Conservation (phyloP, 2,113 vertebrate species). For the Coregonus clupeaformis region DNA sequence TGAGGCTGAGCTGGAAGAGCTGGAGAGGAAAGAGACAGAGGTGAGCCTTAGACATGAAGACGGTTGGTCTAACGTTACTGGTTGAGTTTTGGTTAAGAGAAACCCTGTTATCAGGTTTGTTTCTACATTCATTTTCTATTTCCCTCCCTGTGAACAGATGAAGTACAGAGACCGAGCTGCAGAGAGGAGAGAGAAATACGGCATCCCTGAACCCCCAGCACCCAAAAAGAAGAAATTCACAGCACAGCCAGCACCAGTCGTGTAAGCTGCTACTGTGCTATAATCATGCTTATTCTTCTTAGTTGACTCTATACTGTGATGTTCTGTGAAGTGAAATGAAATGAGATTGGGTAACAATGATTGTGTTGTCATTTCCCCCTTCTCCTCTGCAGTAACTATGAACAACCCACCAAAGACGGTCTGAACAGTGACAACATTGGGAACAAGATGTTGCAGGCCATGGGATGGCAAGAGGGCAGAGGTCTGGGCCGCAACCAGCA, state of each 20-base stretch:
- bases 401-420: slow-evolving; percentile 97
- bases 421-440: slow-evolving; percentile 97
- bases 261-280: slow-evolving; percentile 74
- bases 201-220: slow-evolving; percentile 93
- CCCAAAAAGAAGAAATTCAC: slow-evolving; percentile 96
- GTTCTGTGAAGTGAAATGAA: neutral
- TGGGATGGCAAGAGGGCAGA: slow-evolving; percentile 98
- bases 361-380: neutral
- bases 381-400: slow-evolving; percentile 83
- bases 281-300: neutral
- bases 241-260: slow-evolving; percentile 74
- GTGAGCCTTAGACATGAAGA: slow-evolving; percentile 57
- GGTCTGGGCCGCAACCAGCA: slow-evolving; percentile 96
- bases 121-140: neutral
- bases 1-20: slow-evolving; percentile 91
- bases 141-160: slow-evolving; percentile 70
- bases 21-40: slow-evolving; percentile 95
- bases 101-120: neutral
- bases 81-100: neutral
- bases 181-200: slow-evolving; percentile 95
- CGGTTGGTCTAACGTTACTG: neutral
- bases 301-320: neutral
- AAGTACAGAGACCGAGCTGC: slow-evolving; percentile 97
- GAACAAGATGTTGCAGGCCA: slow-evolving; percentile 99
- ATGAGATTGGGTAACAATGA: neutral